Evolutionary conservation across 1,140 invertebrate species (phyloP), one percentile per base, ranked within the genome.

Genomic region (Papilio dardanus): DNA sequence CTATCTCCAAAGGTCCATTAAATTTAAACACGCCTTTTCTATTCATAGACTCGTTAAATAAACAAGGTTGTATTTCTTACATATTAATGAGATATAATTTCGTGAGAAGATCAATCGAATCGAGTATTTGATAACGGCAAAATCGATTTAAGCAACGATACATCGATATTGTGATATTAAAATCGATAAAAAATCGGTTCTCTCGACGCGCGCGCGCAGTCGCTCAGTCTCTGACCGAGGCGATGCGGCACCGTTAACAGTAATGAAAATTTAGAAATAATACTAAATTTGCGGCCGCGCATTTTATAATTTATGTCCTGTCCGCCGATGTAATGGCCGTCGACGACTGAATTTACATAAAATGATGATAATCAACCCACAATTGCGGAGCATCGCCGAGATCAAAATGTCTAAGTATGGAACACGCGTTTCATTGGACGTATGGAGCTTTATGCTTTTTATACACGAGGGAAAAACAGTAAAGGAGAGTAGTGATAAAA

Each of bases 321-420:
- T 71, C 62, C 77, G 77, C 67, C 79, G 79, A 50, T 77, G 80
- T 85, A 87, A 86, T 84, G 81, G 78, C 77, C 78, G 78, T 77
- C 83, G 80, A 83, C 81, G 81, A 73, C 74, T 67, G 75, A 67
- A 91, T 91, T 91, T 82, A 81, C 89, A 91, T 91, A 91, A 88
- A 88, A 88, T 81, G 76, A 86, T 84, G 74, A 91, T 91, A 88
- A 89, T 83, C 78, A 76, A 78, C 76, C 74, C 80, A 86, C 88
- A 89, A 87, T 89, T 87, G 86, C 83, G 69, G 76, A 46, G 75
- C 76, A 58, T 58, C 80, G 75, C 77, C 79, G 79, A 79, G 79
- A 80, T 84, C 79, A 76, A 77, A 79, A 75, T 78, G 77, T 81
- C 81, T 77, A 68, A 65, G 71, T 77, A 83, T 82, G 83, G 85